Evolutionary conservation across 2,888 invertebrate genomes (phyloP), one percentile per base, ranked within the genome.

Genomic region (Petrolisthes manimaculis): DNA sequence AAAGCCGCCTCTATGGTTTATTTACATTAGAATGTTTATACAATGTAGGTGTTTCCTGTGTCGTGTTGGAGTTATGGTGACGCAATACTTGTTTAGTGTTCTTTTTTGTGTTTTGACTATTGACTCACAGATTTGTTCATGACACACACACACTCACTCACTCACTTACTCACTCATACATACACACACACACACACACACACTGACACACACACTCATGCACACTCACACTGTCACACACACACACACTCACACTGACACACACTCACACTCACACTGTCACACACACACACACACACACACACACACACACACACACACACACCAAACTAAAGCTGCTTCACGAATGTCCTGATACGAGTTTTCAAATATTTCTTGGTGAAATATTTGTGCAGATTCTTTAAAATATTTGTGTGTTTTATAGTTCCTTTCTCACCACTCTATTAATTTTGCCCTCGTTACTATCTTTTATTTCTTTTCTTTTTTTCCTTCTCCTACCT

Each of bases 291-390:
- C 51, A 67, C 37, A 61, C 61, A 81, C 51, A 61, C 51, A 83
- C 51, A 83, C 37, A 83, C 51, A 37, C 51, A 83, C 24, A 83
- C 56, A 67, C 55, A 51, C 55, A 53, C n/a, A 79, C 21, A 53
- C 21, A 14, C n/a, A 79, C n/a, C 1, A n/a, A 71, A 9, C n/a
- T 18, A n/a, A 71, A 9, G 14, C 37, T 12, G 5, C 21, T 55
- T 56, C 18, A 80, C 55, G 24, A 8, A 0, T 55, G 24, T 80
- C 18, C 37, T 24, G 14, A 77, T 77, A 77, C 37, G 37, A 5
- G 14, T 37, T 24, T 77, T 4, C 18, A 24, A 12, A 5, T 37
- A 3, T 75, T 75, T 37, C 18, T 8, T 75, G 6, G 24, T 37
- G n/a, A n/a, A n/a, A 8, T 74, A 74, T 18, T 24, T 21, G 3